Base-by-base conservation (phyloP, 2,113 vertebrate species). In the Leuciscus idus region DNA sequence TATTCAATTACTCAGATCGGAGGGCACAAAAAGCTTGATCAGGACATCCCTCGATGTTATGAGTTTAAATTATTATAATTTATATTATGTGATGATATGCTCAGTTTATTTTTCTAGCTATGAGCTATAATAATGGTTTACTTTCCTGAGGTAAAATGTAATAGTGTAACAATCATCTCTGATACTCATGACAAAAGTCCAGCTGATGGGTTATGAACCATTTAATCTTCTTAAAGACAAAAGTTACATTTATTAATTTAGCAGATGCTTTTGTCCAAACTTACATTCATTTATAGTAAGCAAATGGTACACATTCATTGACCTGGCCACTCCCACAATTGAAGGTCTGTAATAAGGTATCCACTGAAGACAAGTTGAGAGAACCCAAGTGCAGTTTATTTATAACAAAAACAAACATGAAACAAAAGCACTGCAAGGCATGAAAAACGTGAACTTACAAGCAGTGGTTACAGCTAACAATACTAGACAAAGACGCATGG, bases 241-340 rank as follows among this genome's bases (percentile, higher is more conserved):
- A 55, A 7, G 1, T 17, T 10, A 11, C 9, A 39, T 72, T 73
- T 11, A 73, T 62, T 62, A 3, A 62, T n/a, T 23, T 43, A 73
- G 68, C 36, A 43, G 36, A 73, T 30, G 4, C 9, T 12, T 72
- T 72, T 36, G 43, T 11, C 33, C 4, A 43, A 72, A 72, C 39
- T 21, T 23, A 23, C 10, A 21, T 8, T n/a, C 0, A 72, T 72
- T 72, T 43, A 73, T 43, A 2, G 46, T 80, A 46, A 85, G 80
- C 68, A 87, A 84, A 84, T 85, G 85, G 82, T 50, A 84, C 12
- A 19, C 82, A 82, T 89, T 43, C n/a, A 86, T 76, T 74, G 66
- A 85, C 80, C 79, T n/a, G 10, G 28, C 21, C 62, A 13, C 72
- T 66, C 8, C 39, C 23, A 64, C 21, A 59, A 57, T 39, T 57